Conservation (phyloP, 1,140 invertebrate species). For the Latrodectus geometricus region DNA sequence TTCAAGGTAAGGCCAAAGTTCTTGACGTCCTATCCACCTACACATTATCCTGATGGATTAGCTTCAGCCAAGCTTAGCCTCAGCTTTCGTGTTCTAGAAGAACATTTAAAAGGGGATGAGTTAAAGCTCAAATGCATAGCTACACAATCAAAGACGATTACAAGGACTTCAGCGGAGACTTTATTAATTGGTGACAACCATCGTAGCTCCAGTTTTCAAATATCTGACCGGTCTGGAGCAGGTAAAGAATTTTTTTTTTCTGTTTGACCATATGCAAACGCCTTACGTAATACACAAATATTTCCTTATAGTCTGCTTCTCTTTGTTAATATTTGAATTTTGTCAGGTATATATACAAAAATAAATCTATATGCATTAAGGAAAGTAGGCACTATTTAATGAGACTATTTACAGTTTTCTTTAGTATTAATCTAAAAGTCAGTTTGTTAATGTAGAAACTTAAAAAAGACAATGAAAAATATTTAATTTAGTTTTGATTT, state of each 20-base stretch:
- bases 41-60: conserved; percentile 36
- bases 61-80: conserved; percentile 73
- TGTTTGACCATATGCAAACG: not conserved
- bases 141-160: conserved; percentile 84
- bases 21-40: conserved; percentile 27
- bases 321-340: not conserved
- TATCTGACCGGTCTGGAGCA: conserved; percentile 20
- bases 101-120: conserved; percentile 83
- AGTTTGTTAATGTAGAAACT: too few species aligned
- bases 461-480: too few species aligned
- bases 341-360: not conserved
- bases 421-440: too few species aligned
- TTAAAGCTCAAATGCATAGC: conserved; percentile 89
- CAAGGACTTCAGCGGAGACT: conserved; percentile 84
- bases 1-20: conserved; percentile 68
- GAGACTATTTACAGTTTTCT: too few species aligned
- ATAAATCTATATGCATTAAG: not conserved
- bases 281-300: not conserved
- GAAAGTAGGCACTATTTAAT: too few species aligned
- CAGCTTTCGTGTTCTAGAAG: conserved; percentile 78
- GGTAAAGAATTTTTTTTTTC: not conserved
- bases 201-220: conserved; percentile 72
- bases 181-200: conserved; percentile 77
- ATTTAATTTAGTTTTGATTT: too few species aligned
- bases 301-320: not conserved